Evolutionary conservation across 2,113 vertebrate species (phyloP).

Genomic region (Dromiciops gliroides): DNA sequence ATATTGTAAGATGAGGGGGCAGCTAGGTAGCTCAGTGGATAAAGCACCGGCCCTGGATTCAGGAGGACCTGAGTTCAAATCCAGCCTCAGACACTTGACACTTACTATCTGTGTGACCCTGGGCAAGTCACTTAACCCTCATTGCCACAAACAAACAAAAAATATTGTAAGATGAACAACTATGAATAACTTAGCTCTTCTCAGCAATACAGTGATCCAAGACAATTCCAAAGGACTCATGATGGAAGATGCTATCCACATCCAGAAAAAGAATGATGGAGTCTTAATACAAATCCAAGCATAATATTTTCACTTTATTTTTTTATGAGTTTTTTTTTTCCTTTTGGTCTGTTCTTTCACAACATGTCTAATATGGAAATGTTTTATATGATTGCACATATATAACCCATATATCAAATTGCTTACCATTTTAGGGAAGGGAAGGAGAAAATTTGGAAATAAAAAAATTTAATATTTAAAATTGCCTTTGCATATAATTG

Average conservation of each 20-base stretch:
- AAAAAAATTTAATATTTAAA: no score
- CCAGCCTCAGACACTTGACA: no score
- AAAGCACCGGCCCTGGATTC: no score
- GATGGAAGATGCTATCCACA: neutral
- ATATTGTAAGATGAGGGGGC: neutral
- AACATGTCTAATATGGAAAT: no score
- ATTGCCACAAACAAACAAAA: no score
- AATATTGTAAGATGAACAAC: neutral
- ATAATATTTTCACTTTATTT: neutral
- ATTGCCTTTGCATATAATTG: no score
- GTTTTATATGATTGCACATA: neutral
- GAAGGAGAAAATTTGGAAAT: rapidly evolving
- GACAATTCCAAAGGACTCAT: neutral
- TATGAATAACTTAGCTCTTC: neutral
- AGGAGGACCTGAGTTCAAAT: no score
- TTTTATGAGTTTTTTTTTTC: no score
- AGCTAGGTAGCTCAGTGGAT: no score
- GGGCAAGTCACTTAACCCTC: no score
- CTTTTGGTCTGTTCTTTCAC: no score
- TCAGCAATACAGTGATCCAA: neutral
- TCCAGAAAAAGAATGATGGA: neutral
- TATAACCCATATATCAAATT: neutral
- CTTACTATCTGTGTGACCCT: no score
- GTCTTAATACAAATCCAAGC: neutral
- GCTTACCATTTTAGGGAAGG: neutral